Conservation (phyloP, 2,113 vertebrate species). For the Okapia johnstoni region DNA sequence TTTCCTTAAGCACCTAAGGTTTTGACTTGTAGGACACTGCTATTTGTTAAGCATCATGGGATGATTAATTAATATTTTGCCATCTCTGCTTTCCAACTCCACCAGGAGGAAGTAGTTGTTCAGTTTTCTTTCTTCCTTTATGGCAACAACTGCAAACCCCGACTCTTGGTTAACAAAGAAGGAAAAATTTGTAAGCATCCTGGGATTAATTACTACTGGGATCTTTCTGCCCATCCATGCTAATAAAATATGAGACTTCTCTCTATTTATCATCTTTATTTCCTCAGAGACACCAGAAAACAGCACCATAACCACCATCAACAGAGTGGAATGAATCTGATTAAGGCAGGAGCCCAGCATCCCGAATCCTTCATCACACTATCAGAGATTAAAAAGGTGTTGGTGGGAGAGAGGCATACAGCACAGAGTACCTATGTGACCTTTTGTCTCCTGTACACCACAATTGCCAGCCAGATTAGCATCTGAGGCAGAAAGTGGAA, state of each 20-base stretch:
- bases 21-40: not conserved
- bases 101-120: not conserved
- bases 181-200: constrained; percentile 45
- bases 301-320: not conserved
- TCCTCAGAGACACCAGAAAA: constrained; percentile 45
- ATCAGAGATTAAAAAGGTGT: not conserved
- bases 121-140: constrained; percentile 3
- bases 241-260: constrained; percentile 58
- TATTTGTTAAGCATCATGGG: not conserved
- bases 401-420: not conserved
- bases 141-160: not conserved
- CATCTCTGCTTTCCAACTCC: not conserved
- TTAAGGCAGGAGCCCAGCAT: not conserved
- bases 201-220: constrained; percentile 61
- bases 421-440: not conserved
- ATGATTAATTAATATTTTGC: not conserved
- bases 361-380: not conserved
- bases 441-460: constrained; percentile 2
- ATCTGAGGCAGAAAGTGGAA: not conserved
- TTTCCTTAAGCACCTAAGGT: not conserved
- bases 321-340: constrained; percentile 43
- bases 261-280: constrained; percentile 66
- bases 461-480: constrained; percentile 8
- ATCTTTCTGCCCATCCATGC: constrained; percentile 19
- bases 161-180: not conserved